Conservation (phyloP, 1,140 invertebrate genomes). For the Anagrus nilaparvatae region DNA sequence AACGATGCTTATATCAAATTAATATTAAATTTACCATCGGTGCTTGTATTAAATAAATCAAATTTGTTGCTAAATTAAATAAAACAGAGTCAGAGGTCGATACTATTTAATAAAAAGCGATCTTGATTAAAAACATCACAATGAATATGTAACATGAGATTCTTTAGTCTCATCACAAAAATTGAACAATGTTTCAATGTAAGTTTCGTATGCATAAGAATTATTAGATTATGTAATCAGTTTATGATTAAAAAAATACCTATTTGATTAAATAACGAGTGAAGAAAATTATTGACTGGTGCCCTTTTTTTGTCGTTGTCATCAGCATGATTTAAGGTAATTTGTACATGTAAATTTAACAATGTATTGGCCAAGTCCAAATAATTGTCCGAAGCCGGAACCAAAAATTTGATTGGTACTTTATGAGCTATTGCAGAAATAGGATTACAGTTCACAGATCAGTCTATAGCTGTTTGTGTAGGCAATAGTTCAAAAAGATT, state of each 20-base stretch:
- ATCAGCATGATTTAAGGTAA: too few relatives aligned
- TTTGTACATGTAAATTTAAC: conserved; percentile 20
- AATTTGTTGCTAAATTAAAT: too few relatives aligned
- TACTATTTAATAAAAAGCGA: conserved; percentile 30
- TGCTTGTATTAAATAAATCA: too few relatives aligned
- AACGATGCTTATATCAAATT: too few relatives aligned
- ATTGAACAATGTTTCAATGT: conserved; percentile 35
- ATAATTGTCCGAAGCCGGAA: conserved; percentile 32
- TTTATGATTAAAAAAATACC: too few relatives aligned
- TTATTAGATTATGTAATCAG: conserved; percentile 33
- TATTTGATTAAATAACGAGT: too few relatives aligned
- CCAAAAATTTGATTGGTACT: conserved; percentile 33
- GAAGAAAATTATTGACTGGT: too few relatives aligned
- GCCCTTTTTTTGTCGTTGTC: conserved; percentile 32
- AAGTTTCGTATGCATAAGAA: conserved; percentile 35
- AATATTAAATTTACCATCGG: too few relatives aligned
- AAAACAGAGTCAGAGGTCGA: conserved; percentile 21
- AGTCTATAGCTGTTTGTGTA: conserved; percentile 36
- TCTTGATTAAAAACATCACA: too few relatives aligned
- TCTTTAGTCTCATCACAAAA: conserved; percentile 32
- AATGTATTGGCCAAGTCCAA: conserved; percentile 31
- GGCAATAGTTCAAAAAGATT: too few relatives aligned
- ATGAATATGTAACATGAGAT: conserved; percentile 32
- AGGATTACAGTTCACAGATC: conserved; percentile 32
- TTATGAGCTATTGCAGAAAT: conserved; percentile 29